Percentiles rank a stretch among this genome's conserved stretches.
phyloP scores from a whole-genome alignment of 30 jellyfish, hydroid and myxozoan species.

The Sanderia malayensis region DNA sequence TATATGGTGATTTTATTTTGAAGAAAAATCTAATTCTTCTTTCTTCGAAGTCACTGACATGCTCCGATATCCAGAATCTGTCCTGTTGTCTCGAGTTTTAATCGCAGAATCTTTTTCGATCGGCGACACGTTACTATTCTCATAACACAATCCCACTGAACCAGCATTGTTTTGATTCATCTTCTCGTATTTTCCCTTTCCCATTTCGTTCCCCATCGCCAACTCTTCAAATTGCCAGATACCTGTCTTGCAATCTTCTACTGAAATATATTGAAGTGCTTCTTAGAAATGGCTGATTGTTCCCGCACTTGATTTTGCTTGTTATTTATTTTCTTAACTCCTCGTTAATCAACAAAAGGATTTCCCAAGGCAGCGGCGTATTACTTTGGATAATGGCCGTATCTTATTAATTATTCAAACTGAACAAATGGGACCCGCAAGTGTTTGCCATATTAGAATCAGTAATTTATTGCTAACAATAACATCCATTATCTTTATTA shows the following conservation, averaged over 20 bases:
- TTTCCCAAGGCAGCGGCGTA: too few species aligned
- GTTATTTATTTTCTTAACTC: too few species aligned
- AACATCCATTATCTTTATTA: too few species aligned
- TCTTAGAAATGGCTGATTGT: too few species aligned
- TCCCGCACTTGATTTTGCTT: too few species aligned
- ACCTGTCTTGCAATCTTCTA: too few species aligned
- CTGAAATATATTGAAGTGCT: too few species aligned
- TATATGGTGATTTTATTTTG: too few species aligned
- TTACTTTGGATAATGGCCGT: neutral
- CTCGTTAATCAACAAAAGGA: too few species aligned
- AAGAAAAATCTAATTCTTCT: too few species aligned
- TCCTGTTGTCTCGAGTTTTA: slow-evolving; percentile 13
- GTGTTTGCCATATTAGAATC: neutral
- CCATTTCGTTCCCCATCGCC: slow-evolving; percentile 64
- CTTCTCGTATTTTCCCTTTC: slow-evolving; percentile 70
- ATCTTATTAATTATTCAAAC: neutral
- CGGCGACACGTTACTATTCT: neutral
- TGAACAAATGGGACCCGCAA: neutral
- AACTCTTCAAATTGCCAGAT: too few species aligned
- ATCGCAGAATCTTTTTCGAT: neutral
- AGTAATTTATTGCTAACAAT: neutral
- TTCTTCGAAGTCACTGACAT: slow-evolving; percentile 34
- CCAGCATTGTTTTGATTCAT: slow-evolving; percentile 55
- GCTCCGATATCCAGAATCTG: slow-evolving; percentile 49
- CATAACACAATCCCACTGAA: neutral